These are phyloP conservation scores for Hafferia zeledoni DNA, from an alignment of 2,797 vertebrate genomes.

Conservation along the genomic window DNA sequence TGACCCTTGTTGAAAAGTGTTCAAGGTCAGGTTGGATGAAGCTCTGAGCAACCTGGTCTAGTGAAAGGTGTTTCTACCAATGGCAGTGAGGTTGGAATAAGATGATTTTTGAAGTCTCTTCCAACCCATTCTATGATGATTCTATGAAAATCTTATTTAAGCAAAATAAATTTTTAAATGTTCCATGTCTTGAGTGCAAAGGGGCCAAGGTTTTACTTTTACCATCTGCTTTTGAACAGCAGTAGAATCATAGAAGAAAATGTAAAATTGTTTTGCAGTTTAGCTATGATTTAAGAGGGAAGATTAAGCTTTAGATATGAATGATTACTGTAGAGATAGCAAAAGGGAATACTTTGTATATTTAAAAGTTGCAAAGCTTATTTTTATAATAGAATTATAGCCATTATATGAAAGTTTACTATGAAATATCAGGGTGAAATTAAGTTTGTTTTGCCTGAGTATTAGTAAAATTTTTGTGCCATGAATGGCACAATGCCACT, in stretches of 20 bases:
- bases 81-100: not conserved
- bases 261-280: not conserved
- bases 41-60: not conserved
- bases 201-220: not conserved
- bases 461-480: not conserved
- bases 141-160: not conserved
- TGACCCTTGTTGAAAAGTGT: not conserved
- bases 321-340: not conserved
- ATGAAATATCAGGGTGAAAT: not conserved
- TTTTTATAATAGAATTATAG: not conserved
- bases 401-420: not conserved
- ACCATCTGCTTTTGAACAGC: not conserved
- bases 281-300: not conserved
- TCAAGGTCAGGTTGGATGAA: not conserved
- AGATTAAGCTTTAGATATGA: not conserved
- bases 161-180: not conserved
- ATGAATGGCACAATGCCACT: not conserved
- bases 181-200: not conserved
- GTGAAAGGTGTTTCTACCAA: not conserved
- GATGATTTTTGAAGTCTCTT: not conserved
- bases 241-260: not conserved
- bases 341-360: not conserved
- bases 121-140: not conserved
- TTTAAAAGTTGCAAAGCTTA: not conserved
- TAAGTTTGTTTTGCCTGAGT: not conserved